Conservation (phyloP, 2,888 invertebrate species). For the Lamellibrachia satsuma region DNA sequence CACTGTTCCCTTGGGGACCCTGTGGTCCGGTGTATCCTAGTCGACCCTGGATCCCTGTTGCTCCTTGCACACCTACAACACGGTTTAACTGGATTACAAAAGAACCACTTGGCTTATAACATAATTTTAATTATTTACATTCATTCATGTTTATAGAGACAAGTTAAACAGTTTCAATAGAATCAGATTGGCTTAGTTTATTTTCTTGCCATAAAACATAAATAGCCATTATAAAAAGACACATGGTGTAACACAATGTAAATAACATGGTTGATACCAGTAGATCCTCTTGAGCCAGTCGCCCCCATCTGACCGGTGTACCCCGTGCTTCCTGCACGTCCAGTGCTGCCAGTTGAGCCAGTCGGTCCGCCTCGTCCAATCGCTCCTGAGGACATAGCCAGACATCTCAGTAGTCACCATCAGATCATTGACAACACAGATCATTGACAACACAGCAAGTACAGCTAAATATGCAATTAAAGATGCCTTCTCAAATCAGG, state of each 20-base stretch:
- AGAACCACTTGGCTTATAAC: not conserved
- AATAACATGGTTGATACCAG: not conserved
- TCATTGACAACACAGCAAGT: not conserved
- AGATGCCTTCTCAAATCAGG: not conserved
- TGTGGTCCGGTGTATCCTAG: not conserved
- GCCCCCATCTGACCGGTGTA: not conserved
- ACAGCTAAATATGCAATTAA: not conserved
- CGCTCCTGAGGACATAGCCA: not conserved
- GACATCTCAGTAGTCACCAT: not conserved
- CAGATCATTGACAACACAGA: not conserved
- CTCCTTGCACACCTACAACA: not conserved
- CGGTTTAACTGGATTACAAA: not conserved
- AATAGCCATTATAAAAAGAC: no score
- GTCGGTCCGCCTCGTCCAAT: not conserved
- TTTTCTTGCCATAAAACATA: not conserved
- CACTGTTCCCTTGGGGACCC: conserved; percentile 18
- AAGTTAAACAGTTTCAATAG: not conserved
- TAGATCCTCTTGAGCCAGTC: not conserved
- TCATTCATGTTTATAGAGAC: not conserved
- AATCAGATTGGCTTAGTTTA: not conserved
- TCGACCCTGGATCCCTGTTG: not conserved
- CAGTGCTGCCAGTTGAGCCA: not conserved
- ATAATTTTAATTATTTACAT: not conserved
- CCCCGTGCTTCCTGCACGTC: not conserved
- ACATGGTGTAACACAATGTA: not conserved